These are phyloP conservation scores for Gymnodraco acuticeps DNA, from an alignment of 2,797 vertebrate species.

Conservation along the genomic window DNA sequence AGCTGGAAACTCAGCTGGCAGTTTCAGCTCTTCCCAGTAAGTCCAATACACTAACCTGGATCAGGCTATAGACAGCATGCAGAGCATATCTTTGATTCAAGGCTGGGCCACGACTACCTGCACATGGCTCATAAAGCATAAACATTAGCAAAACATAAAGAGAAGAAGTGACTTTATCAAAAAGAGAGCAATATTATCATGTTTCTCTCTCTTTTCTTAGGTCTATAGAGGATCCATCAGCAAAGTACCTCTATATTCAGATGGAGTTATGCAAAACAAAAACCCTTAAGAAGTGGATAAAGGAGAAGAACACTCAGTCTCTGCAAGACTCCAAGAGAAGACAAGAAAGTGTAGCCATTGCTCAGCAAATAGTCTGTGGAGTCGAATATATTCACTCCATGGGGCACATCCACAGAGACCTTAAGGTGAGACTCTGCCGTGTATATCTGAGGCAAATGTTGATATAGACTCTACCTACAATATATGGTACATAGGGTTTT, in stretches of 20 bases:
- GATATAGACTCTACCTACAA: not conserved
- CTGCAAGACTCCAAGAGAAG: slow-evolving; percentile 24
- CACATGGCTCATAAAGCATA: no score
- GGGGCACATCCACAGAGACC: slow-evolving; percentile 89
- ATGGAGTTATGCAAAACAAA: slow-evolving; percentile 89
- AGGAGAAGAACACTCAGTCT: rapidly evolving
- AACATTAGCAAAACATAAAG: no score
- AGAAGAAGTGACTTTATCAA: no score
- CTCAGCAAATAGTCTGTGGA: slow-evolving; percentile 83
- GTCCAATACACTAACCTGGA: not conserved
- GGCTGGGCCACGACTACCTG: no score
- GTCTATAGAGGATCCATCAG: rapidly evolving
- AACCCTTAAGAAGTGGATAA: slow-evolving; percentile 85
- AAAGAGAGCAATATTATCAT: not conserved
- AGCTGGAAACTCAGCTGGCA: slow-evolving; percentile 22
- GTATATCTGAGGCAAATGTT: not conserved
- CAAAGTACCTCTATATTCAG: slow-evolving; percentile 87
- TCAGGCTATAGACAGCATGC: no score
- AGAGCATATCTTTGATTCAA: no score
- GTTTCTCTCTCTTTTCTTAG: slow-evolving; percentile 45
- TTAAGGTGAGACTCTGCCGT: slow-evolving; percentile 84
- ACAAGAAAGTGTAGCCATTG: slow-evolving; percentile 70
- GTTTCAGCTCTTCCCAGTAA: slow-evolving; percentile 52
- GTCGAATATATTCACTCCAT: slow-evolving; percentile 87
- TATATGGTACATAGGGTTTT: not conserved